Conservation (phyloP, 2,797 vertebrate species). For the Cossypha dichroa region DNA sequence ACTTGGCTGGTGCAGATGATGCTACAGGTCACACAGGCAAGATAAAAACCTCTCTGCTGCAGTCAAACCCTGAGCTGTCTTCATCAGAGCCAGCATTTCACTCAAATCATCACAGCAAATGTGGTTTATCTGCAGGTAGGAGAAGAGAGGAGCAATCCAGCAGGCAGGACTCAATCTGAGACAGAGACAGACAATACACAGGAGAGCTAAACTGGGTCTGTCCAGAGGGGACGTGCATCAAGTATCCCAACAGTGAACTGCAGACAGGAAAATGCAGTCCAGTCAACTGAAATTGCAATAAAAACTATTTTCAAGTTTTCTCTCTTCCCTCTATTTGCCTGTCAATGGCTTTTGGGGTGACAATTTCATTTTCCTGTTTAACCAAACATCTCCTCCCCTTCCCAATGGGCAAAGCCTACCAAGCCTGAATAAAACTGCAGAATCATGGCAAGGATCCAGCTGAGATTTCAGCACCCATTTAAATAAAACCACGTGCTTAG, state of each 20-base stretch:
- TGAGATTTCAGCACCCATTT: slow-evolving; percentile 40
- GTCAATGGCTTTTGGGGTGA: neutral
- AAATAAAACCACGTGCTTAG: slow-evolving; percentile 6
- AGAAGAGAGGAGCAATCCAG: neutral
- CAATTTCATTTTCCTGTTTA: neutral
- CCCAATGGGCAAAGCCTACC: neutral
- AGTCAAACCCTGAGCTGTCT: neutral
- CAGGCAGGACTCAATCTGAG: neutral
- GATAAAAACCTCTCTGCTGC: neutral
- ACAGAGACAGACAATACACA: neutral
- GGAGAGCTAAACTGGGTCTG: neutral
- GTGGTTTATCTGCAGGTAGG: neutral
- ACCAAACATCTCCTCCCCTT: neutral
- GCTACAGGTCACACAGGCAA: neutral
- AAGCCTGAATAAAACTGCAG: neutral
- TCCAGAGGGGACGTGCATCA: neutral
- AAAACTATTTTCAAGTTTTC: neutral
- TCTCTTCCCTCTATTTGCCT: neutral
- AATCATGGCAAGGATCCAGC: neutral
- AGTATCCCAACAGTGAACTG: neutral
- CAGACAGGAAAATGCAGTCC: neutral
- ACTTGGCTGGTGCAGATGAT: neutral
- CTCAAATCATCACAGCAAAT: neutral
- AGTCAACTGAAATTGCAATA: neutral
- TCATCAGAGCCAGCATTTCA: neutral